phyloP scores from a whole-genome alignment of 2,888 invertebrate genomes.

The Junonia oenone region DNA sequence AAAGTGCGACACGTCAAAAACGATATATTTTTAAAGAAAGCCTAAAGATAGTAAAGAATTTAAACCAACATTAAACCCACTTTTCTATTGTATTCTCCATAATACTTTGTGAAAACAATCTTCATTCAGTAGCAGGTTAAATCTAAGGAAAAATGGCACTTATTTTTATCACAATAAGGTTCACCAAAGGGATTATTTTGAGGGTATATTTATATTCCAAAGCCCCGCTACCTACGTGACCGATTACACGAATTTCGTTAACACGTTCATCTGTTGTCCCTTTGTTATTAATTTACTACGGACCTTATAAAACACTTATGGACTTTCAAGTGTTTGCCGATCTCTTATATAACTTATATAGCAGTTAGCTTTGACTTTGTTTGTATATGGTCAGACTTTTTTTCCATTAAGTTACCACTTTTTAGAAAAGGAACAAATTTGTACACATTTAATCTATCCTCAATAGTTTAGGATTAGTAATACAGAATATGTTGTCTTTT shows the following conservation, averaged over 20 bases:
- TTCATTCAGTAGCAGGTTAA: background rate
- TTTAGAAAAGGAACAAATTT: too few species aligned
- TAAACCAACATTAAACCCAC: background rate
- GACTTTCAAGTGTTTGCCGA: background rate
- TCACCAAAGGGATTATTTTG: background rate
- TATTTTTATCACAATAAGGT: background rate
- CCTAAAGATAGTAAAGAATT: background rate
- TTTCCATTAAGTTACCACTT: too few species aligned
- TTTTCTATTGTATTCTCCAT: background rate
- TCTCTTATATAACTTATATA: too few species aligned
- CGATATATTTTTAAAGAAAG: background rate
- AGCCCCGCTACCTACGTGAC: constrained; percentile 8
- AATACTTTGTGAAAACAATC: background rate
- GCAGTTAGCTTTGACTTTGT: too few species aligned
- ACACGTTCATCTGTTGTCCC: constrained; percentile 1
- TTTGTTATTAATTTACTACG: constrained; percentile 7
- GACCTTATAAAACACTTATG: constrained; percentile 3
- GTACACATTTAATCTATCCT: too few species aligned
- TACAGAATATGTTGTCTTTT: too few species aligned
- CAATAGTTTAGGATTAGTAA: too few species aligned
- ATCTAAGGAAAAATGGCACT: background rate
- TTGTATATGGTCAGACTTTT: too few species aligned
- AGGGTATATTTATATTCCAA: constrained; percentile 5
- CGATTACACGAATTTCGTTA: constrained; percentile 5
- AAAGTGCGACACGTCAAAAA: background rate